Base-by-base conservation (phyloP, 2,113 vertebrate species). In the Chaetops frenatus region DNA sequence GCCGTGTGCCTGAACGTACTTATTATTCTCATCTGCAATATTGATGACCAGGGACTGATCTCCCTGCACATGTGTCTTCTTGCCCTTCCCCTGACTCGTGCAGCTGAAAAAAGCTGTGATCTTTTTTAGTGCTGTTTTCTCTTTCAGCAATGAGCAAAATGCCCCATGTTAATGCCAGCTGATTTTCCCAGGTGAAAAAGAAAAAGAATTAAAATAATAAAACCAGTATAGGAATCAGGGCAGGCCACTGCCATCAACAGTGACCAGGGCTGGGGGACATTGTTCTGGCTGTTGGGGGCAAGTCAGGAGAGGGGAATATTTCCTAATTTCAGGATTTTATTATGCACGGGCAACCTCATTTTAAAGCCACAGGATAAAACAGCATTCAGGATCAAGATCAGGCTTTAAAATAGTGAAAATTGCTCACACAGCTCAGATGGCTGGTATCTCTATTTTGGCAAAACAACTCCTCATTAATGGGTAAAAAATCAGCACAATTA, bases 21-120 rank as follows among this genome's bases (percentile, higher is more conserved):
- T 83, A 69, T 92, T 72, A 67, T 78, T 88, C 91, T 64, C 74
- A 58, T 83, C 95, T 70, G 74, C 92, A 88, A 18, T 86, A 93
- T 70, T 73, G 87, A 91, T 92, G 94, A 77, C 82, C 64, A 10
- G 15, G n/a, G 79, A 19, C 62, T 6, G 8, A 12, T 53, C 86
- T 65, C 6, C 11, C 90, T n/a, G 74, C 92, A 51, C 90, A 58
- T 56, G 92, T 54, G 57, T 60, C 93, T 8, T 31, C 28, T 71
- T 65, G 67, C 71, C 62, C 53, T 70, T 47, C 58, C 18, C 47
- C 64, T 24, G 25, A 10, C 28, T 86, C 29, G 56, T 27, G 7
- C 64, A 81, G 86, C 86, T 70, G 71, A 88, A 80, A 91, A 91
- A 27, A 0, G 0, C 40, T 24, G 11, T 11, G 13, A 4, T 58